Percentiles rank a stretch among this genome's conserved stretches.
These are phyloP conservation scores for Brachionus asplanchnoidis DNA, from an alignment of 1,140 invertebrate genomes.

Conservation along the genomic window DNA sequence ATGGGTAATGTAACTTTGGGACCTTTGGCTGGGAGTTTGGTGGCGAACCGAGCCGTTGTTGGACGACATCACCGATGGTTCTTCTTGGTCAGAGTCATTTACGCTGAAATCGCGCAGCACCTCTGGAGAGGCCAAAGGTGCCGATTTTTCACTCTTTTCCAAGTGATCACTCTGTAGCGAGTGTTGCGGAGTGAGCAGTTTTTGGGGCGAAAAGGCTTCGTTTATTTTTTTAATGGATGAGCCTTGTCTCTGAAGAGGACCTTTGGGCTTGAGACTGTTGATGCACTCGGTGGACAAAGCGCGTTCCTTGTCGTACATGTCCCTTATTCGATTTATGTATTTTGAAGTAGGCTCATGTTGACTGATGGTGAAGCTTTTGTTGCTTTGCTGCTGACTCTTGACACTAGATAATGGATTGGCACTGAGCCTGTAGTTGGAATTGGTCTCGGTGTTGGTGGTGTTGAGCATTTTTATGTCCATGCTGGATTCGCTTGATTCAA, in stretches of 20 bases:
- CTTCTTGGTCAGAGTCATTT: conserved; percentile 7
- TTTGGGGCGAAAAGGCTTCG: not conserved
- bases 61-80: not conserved
- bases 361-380: not conserved
- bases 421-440: conserved; percentile 1
- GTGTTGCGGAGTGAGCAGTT: not conserved
- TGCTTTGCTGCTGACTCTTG: not conserved
- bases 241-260: not conserved
- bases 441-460: not conserved
- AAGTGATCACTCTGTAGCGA: not conserved
- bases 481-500: not conserved
- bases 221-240: not conserved
- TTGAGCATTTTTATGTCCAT: conserved; percentile 30
- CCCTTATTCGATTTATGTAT: conserved; percentile 13
- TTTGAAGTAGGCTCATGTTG: not conserved
- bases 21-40: not conserved
- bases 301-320: conserved; percentile 26
- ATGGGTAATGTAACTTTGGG: not conserved
- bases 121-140: not conserved
- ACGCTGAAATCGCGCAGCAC: not conserved
- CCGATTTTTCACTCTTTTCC: not conserved
- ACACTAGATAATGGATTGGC: not conserved
- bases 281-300: conserved; percentile 19
- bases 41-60: not conserved
- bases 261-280: not conserved